Evolutionary conservation across 1,140 invertebrate species (phyloP), one percentile per base, ranked within the genome.

Genomic region (Drosophila kohkoa): DNA sequence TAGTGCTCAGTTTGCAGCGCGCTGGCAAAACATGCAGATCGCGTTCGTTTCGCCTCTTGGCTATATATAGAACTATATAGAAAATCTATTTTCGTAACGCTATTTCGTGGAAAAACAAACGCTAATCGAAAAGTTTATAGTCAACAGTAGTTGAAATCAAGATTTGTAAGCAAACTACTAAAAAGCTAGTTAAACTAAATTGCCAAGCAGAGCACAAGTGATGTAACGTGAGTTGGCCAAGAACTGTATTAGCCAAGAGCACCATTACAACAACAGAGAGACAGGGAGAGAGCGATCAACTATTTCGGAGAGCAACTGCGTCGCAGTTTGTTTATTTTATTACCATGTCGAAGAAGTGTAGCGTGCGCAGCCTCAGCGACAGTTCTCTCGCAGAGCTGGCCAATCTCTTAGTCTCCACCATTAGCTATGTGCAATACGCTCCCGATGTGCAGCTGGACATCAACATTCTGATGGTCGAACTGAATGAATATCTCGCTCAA

Each of bases 401-500:
- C 49, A 92, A 92, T 65, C 49, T 88, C 4, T 46, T 92, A 63
- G 92, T 92, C 10, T 92, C 92, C 58, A 92, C 91, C 32, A 79
- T 92, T 1, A 90, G 92, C 45, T 92, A 91, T 58, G 75, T 79
- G 7, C 81, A 92, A 32, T 91, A 92, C 28, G 86, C 81, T 0
- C 92, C 94, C 30, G 92, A 94, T 30, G 90, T 93, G 2, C 93
- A 94, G 15, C 91, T 94, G 85, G 94, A 95, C 91, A 92, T 94
- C 6, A 92, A 92, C 4, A 88, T 94, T 4, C 92, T 93, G 4
- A 94, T 94, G 87, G 93, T 93, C 0, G 93, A 94, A 81, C 90
- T 94, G 7, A 94, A 94, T 8, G 94, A 94, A 15, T 95, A 94
- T 82, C 93, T 94, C 70, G 92, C 94, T 45, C 93, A 90, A 51